Conservation (phyloP, 2,888 invertebrate genomes). For the Trachelus stipa region DNA sequence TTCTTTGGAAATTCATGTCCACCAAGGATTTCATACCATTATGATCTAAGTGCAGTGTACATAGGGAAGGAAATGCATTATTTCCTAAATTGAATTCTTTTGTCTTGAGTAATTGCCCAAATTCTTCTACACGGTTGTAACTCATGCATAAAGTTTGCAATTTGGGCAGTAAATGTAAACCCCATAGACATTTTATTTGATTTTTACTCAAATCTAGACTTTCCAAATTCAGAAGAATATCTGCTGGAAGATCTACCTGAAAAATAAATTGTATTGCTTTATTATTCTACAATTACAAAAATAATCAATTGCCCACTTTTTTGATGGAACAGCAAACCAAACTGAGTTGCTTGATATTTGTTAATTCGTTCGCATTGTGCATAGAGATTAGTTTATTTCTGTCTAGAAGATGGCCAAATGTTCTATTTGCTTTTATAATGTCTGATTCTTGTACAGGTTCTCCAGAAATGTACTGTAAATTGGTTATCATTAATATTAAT, state of each 20-base stretch:
- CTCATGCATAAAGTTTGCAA: conserved; percentile 42
- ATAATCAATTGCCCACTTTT: conserved; percentile 29
- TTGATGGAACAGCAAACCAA: conserved; percentile 35
- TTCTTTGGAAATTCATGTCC: conserved; percentile 23
- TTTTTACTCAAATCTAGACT: conserved; percentile 45
- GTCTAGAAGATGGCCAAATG: conserved; percentile 34
- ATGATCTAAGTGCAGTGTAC: conserved; percentile 39
- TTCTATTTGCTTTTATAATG: conserved; percentile 26
- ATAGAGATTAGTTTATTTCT: conserved; percentile 29
- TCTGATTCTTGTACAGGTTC: conserved; percentile 25
- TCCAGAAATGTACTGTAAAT: conserved; percentile 33
- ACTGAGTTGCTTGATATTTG: conserved; percentile 36
- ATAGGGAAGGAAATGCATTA: conserved; percentile 31
- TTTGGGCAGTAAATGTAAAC: conserved; percentile 33
- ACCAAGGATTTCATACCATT: conserved; percentile 34
- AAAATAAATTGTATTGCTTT: background rate
- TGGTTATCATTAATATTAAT: background rate
- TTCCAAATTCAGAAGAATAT: conserved; percentile 36
- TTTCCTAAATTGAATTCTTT: background rate
- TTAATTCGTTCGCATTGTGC: conserved; percentile 23
- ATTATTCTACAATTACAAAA: background rate
- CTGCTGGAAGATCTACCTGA: conserved; percentile 35
- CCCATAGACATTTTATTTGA: conserved; percentile 33
- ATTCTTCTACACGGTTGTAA: conserved; percentile 36
- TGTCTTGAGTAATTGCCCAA: conserved; percentile 1